Evolutionary conservation across 2,888 invertebrate genomes (phyloP).

Genomic region (Heliconius ethilla): DNA sequence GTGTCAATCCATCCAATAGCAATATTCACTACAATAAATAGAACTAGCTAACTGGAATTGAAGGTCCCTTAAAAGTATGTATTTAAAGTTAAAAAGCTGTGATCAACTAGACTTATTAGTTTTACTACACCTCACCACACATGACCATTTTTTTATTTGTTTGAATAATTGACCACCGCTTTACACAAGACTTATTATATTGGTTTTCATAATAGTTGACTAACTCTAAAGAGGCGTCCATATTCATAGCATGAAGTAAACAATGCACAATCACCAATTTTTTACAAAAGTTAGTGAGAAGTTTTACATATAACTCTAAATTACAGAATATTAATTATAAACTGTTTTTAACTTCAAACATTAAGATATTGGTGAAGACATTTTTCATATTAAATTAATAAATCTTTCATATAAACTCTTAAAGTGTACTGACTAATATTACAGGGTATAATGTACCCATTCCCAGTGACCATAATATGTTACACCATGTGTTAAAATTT

Average conservation of each 20-base stretch:
- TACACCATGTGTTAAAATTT: neutral
- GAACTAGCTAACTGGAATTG: constrained; percentile 81
- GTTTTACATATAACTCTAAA: constrained; percentile 62
- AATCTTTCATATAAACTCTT: constrained; percentile 51
- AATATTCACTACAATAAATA: constrained; percentile 79
- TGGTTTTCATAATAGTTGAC: constrained; percentile 75
- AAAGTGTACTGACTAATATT: neutral
- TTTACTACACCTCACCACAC: constrained; percentile 29
- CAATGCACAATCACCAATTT: constrained; percentile 77
- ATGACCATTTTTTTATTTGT: constrained; percentile 33
- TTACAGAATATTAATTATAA: constrained; percentile 63
- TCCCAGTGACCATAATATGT: neutral
- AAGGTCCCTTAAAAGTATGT: constrained; percentile 82
- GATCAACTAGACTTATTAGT: constrained; percentile 68
- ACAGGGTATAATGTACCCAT: neutral
- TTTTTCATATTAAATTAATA: constrained; percentile 68
- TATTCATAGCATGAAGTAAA: constrained; percentile 78
- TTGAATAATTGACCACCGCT: constrained; percentile 76
- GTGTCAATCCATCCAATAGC: constrained; percentile 71
- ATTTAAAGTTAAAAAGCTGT: constrained; percentile 71
- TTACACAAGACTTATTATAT: constrained; percentile 77
- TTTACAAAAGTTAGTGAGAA: constrained; percentile 72
- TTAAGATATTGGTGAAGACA: constrained; percentile 61
- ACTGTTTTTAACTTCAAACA: constrained; percentile 65
- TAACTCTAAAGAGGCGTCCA: constrained; percentile 80